phyloP scores from a whole-genome alignment of 2,797 vertebrate species.

The Scolopax rusticola region DNA sequence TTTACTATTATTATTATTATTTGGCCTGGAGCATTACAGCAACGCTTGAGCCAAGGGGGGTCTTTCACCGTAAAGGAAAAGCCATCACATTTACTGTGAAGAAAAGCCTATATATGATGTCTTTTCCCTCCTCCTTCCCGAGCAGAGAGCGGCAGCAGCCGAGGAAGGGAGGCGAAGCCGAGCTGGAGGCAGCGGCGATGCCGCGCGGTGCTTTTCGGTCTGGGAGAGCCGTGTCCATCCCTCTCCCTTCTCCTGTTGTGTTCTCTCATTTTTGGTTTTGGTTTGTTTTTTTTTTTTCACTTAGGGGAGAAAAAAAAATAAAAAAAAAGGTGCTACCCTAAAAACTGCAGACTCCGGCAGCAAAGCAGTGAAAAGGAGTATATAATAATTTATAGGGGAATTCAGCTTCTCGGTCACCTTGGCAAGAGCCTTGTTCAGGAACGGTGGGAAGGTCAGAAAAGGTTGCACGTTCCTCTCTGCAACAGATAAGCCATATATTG shows the following conservation, averaged over 20 bases:
- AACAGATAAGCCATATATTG: constrained; percentile 61
- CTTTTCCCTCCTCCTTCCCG: constrained; percentile 38
- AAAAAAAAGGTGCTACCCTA: constrained; percentile 16
- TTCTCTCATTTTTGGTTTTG: background rate
- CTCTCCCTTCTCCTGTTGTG: background rate
- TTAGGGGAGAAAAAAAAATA: background rate
- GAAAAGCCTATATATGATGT: constrained; percentile 17
- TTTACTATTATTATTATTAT: background rate
- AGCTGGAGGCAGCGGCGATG: constrained; percentile 10
- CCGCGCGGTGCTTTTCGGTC: constrained; percentile 12
- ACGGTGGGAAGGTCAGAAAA: background rate
- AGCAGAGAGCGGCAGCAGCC: background rate
- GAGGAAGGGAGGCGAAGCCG: background rate
- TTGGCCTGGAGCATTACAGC: background rate
- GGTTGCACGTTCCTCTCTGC: background rate
- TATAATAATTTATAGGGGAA: background rate
- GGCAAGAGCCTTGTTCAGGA: background rate
- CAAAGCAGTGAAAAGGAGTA: background rate
- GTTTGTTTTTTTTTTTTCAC: background rate
- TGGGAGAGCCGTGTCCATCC: constrained; percentile 14
- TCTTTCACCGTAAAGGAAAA: background rate
- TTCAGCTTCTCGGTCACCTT: background rate
- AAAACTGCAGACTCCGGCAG: constrained; percentile 10
- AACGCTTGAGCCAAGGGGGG: background rate
- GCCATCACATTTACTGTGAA: constrained; percentile 75